Percentiles rank a stretch among this genome's conserved stretches.
Conservation (phyloP, 2,888 invertebrate genomes). For the Chaetogeoica ovagalla region DNA sequence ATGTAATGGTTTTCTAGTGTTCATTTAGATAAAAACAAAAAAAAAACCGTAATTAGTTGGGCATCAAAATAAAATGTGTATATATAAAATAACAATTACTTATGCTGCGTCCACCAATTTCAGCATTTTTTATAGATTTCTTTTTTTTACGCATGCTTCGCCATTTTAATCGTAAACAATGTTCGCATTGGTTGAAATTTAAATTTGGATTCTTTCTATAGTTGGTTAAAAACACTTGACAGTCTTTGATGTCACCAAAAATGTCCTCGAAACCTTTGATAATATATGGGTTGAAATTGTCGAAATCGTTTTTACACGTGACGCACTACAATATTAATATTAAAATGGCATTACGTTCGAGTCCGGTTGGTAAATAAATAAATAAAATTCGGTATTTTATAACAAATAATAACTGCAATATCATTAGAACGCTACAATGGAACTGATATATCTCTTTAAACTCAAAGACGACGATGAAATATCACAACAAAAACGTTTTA, state of each 20-base stretch:
- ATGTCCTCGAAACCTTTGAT: not conserved
- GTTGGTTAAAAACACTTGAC: not conserved
- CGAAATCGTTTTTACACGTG: not conserved
- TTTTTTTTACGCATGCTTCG: not conserved
- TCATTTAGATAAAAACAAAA: not conserved
- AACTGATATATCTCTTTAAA: no score
- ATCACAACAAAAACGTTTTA: no score
- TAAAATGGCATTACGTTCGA: not conserved
- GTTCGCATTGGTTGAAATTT: not conserved
- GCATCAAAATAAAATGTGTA: not conserved
- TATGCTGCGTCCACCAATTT: no score
- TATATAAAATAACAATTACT: no score
- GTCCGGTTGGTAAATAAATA: no score
- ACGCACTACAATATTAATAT: constrained; percentile 12
- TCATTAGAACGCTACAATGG: no score
- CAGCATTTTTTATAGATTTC: not conserved
- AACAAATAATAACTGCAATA: no score
- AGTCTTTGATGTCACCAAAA: not conserved
- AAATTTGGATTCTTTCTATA: not conserved
- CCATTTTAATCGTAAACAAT: not conserved
- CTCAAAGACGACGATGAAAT: no score
- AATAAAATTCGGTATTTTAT: no score
- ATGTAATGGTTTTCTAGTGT: not conserved
- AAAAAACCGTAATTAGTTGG: not conserved
- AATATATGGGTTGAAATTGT: not conserved